A percentile compares a stretch with the other conserved stretches of the same genome.
Conservation (phyloP, 2,113 vertebrate genomes). For the Tylochromis polylepis region DNA sequence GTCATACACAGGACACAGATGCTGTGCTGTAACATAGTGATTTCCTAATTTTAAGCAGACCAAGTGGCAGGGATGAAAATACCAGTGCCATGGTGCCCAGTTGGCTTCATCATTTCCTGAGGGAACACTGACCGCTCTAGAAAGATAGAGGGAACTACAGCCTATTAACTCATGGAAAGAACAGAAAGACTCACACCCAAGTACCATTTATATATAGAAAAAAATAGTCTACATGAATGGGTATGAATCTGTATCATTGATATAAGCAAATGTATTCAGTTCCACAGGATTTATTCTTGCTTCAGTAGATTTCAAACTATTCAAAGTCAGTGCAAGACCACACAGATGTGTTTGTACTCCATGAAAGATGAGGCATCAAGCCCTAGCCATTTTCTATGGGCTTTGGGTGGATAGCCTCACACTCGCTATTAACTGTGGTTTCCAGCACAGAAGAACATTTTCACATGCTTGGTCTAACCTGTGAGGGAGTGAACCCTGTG, state of each 20-base stretch:
- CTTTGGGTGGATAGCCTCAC: neutral
- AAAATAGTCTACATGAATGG: neutral
- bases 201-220: neutral
- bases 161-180: neutral
- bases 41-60: neutral
- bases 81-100: neutral
- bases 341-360: neutral
- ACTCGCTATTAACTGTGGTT: neutral
- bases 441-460: neutral
- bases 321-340: neutral
- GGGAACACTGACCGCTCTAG: neutral
- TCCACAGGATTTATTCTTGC: neutral
- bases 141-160: neutral
- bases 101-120: slow-evolving; percentile 4
- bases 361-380: neutral
- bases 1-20: neutral
- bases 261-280: neutral
- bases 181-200: neutral
- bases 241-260: neutral
- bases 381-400: neutral
- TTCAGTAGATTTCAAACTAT: neutral
- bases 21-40: neutral
- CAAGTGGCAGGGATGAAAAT: neutral
- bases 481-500: neutral
- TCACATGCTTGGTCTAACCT: neutral